These are phyloP conservation scores for Oxystoma pomonae DNA, from an alignment of 2,888 invertebrate species.

Conservation along the genomic window DNA sequence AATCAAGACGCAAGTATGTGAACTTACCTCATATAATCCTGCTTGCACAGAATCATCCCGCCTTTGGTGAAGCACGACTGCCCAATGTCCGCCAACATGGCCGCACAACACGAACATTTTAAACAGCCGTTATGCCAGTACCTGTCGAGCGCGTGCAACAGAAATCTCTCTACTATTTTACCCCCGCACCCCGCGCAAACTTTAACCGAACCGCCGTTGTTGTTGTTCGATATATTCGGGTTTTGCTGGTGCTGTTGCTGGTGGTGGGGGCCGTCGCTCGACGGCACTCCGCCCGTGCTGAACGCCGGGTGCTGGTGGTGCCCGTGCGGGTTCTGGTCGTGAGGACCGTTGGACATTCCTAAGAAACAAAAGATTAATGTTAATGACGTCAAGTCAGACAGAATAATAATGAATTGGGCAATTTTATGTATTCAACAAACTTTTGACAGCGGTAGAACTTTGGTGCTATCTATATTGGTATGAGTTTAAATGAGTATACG, in stretches of 20 bases:
- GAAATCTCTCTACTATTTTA: slow-evolving; percentile 87
- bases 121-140: slow-evolving; percentile 96
- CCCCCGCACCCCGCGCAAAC: slow-evolving; percentile 90
- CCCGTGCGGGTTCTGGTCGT: slow-evolving; percentile 44
- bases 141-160: slow-evolving; percentile 81
- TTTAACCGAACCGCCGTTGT: slow-evolving; percentile 59
- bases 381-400: too few relatives aligned
- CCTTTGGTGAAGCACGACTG: slow-evolving; percentile 89
- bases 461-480: too few relatives aligned
- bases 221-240: slow-evolving; percentile 52
- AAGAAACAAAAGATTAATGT: too few relatives aligned
- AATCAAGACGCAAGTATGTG: slow-evolving; percentile 6
- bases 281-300: slow-evolving; percentile 45
- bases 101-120: slow-evolving; percentile 89
- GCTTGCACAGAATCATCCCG: slow-evolving; percentile 93
- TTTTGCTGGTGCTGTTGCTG: slow-evolving; percentile 50
- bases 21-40: slow-evolving; percentile 89
- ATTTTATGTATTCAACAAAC: too few relatives aligned
- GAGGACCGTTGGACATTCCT: slow-evolving; percentile 45
- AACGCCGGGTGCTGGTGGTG: slow-evolving; percentile 46
- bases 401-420: too few relatives aligned
- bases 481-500: too few relatives aligned
- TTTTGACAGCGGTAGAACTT: too few relatives aligned
- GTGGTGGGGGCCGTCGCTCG: slow-evolving; percentile 47
- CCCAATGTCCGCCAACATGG: slow-evolving; percentile 86